Evolutionary conservation across 2,113 vertebrate species (phyloP).

Genomic region (Marcusenius ussheri): DNA sequence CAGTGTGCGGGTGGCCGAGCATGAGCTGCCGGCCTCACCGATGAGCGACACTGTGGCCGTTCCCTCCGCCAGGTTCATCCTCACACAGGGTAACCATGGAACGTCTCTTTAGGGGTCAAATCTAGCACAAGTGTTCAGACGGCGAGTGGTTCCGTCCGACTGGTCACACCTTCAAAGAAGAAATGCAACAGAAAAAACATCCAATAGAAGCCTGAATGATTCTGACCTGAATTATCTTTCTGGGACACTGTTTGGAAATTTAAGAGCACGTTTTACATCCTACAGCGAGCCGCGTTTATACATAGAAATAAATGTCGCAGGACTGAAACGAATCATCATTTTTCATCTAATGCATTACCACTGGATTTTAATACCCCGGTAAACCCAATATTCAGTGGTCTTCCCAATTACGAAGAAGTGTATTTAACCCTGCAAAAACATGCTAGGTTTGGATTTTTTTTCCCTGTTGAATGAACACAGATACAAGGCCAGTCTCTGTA

Average conservation of each 20-base stretch:
- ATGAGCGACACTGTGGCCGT: background rate
- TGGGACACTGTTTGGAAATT: background rate
- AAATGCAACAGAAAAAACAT: background rate
- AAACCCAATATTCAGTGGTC: background rate
- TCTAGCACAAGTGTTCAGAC: background rate
- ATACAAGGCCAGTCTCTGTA: background rate
- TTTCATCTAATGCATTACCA: background rate
- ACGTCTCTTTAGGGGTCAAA: background rate
- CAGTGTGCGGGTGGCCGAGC: background rate
- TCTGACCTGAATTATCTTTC: background rate
- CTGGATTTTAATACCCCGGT: background rate
- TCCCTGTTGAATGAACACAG: background rate
- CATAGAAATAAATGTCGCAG: background rate
- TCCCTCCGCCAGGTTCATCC: background rate
- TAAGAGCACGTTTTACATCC: background rate
- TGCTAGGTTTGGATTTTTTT: background rate
- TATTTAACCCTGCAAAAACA: background rate
- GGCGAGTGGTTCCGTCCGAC: background rate
- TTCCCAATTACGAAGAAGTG: background rate
- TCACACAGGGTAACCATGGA: background rate
- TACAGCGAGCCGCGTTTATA: background rate
- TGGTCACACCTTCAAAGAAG: background rate
- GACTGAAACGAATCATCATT: background rate
- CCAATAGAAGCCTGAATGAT: background rate
- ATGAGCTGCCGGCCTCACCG: background rate